Evolutionary conservation across 1,140 invertebrate genomes (phyloP).

Genomic region (Drosophila tsacasi): DNA sequence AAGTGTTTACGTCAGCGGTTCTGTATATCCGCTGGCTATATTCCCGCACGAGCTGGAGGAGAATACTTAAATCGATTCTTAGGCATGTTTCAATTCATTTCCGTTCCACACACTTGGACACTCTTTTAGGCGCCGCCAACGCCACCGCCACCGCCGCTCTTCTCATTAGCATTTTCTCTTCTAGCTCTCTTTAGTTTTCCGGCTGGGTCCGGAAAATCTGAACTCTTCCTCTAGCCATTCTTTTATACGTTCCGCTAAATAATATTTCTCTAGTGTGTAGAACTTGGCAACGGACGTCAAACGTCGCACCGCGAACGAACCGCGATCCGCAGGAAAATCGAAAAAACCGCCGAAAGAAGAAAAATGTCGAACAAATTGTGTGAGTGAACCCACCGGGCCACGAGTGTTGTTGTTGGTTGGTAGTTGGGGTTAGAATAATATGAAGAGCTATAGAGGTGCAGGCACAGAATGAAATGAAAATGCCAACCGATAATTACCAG

Average conservation of each 20-base stretch:
- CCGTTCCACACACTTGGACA: conserved; percentile 36
- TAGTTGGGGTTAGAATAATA: conserved; percentile 22
- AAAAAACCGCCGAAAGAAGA: conserved; percentile 13
- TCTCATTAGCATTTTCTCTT: conserved; percentile 27
- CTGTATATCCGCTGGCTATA: conserved; percentile 25
- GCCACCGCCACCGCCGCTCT: neutral
- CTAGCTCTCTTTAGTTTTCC: conserved; percentile 47
- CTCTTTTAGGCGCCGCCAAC: conserved; percentile 9
- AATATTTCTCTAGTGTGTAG: conserved; percentile 80
- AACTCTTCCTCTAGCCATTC: conserved; percentile 38
- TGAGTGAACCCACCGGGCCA: conserved; percentile 49
- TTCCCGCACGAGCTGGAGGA: conserved; percentile 28
- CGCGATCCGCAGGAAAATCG: conserved; percentile 41
- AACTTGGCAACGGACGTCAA: conserved; percentile 76
- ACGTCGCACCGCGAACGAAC: conserved; percentile 60
- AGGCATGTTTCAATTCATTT: conserved; percentile 59
- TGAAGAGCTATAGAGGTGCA: conserved; percentile 42
- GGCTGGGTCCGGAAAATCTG: conserved; percentile 70
- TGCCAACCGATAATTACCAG: conserved; percentile 68
- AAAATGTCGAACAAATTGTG: conserved; percentile 77
- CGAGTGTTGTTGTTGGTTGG: conserved; percentile 1
- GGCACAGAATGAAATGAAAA: conserved; percentile 10
- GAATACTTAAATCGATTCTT: conserved; percentile 42
- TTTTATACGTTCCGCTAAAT: conserved; percentile 50
- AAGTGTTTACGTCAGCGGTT: conserved; percentile 33